Percentiles rank a stretch among this genome's conserved stretches.
These are phyloP conservation scores for Schlechtendalia chinensis DNA, from an alignment of 1,140 invertebrate genomes.

Conservation along the genomic window DNA sequence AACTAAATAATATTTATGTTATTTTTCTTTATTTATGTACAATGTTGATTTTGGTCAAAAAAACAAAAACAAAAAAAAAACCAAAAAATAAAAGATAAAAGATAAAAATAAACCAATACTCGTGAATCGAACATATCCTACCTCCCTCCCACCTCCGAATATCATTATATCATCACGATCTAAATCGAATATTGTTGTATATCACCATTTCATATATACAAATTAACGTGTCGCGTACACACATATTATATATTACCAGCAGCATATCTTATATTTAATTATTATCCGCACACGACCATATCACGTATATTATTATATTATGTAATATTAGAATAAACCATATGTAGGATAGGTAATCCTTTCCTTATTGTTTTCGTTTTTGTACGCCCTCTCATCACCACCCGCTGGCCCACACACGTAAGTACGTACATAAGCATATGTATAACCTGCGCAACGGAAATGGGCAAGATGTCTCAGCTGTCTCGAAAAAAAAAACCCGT, in stretches of 20 bases:
- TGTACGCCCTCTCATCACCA: not conserved
- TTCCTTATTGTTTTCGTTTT: not conserved
- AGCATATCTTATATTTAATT: constrained; percentile 10
- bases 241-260: not conserved
- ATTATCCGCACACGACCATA: constrained; percentile 22
- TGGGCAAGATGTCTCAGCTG: too few species aligned
- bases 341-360: too few species aligned
- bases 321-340: too few species aligned
- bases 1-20: not conserved
- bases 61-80: too few species aligned
- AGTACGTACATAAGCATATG: too few species aligned
- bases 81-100: too few species aligned
- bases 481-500: too few species aligned
- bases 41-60: not conserved
- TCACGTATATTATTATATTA: not conserved
- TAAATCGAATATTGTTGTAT: too few species aligned
- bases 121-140: constrained; percentile 33
- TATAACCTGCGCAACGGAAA: too few species aligned
- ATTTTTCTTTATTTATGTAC: not conserved
- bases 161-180: too few species aligned
- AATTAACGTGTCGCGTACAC: constrained; percentile 10
- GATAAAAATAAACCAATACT: constrained; percentile 17
- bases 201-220: too few species aligned
- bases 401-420: not conserved
- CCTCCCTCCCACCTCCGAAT: too few species aligned